These are phyloP conservation scores for Thalassarche chlororhynchos DNA, from an alignment of 2,113 vertebrate genomes.

Conservation along the genomic window DNA sequence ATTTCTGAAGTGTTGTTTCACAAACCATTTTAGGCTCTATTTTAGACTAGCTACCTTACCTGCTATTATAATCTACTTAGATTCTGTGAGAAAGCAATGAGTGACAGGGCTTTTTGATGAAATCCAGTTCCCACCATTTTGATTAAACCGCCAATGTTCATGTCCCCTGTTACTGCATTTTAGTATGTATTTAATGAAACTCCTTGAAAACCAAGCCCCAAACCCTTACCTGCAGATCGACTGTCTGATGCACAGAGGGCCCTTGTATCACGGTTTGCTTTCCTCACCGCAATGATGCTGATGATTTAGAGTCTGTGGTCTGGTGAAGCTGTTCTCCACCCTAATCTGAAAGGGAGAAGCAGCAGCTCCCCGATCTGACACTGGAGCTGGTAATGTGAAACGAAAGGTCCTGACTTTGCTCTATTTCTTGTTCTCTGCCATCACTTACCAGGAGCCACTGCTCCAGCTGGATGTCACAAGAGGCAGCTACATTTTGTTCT, in stretches of 20 bases:
- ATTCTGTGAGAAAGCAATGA: not conserved
- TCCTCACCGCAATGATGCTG: not conserved
- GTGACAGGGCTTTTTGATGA: not conserved
- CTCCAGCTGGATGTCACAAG: not conserved
- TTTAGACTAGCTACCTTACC: not conserved
- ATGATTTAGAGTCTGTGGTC: not conserved
- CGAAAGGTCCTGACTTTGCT: not conserved
- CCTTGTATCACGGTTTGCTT: not conserved
- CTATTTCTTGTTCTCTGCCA: not conserved
- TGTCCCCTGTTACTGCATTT: not conserved
- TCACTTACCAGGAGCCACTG: not conserved
- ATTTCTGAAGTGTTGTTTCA: not conserved
- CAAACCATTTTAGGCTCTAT: not conserved
- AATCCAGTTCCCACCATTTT: not conserved
- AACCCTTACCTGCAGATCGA: rapidly evolving
- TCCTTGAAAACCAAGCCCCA: not conserved
- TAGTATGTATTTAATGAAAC: not conserved
- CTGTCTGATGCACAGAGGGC: not conserved
- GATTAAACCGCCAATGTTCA: not conserved
- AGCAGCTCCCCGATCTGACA: not conserved
- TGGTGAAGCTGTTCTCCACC: not conserved
- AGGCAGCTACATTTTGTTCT: not conserved
- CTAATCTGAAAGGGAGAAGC: not conserved
- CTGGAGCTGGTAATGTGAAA: not conserved
- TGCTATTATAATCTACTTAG: not conserved